These are phyloP conservation scores for Neoaliturus tenellus DNA, from an alignment of 2,888 invertebrate genomes.

Conservation along the genomic window DNA sequence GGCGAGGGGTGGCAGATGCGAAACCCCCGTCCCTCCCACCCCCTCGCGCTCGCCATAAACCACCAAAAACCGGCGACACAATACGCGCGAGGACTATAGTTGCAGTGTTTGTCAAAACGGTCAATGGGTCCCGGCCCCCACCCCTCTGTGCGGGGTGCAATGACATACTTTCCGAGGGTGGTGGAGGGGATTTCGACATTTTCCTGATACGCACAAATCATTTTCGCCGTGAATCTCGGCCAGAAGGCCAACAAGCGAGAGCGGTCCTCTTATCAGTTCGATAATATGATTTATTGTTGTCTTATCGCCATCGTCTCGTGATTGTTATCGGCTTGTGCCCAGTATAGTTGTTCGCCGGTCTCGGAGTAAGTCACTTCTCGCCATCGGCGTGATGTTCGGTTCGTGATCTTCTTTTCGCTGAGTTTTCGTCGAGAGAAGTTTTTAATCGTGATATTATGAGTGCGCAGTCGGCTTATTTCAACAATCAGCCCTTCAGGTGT, in stretches of 20 bases:
- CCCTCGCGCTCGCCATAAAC: conserved; percentile 46
- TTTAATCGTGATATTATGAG: conserved; percentile 13
- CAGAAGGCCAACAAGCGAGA: conserved; percentile 22
- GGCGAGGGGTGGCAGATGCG: conserved; percentile 35
- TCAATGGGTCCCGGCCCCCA: conserved; percentile 69
- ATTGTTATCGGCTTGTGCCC: conserved; percentile 46
- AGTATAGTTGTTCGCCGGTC: neutral
- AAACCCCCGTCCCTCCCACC: neutral
- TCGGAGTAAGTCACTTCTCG: neutral
- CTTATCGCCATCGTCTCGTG: conserved; percentile 25
- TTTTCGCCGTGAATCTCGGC: conserved; percentile 52
- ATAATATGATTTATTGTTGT: conserved; percentile 47
- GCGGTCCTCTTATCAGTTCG: conserved; percentile 34
- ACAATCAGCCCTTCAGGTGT: conserved; percentile 9
- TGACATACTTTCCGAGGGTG: conserved; percentile 59
- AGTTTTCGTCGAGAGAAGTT: neutral
- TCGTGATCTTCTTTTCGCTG: neutral
- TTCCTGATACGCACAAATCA: conserved; percentile 62
- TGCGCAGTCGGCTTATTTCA: conserved; percentile 30
- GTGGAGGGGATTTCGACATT: conserved; percentile 66
- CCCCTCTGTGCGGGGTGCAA: conserved; percentile 57
- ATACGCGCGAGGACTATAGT: conserved; percentile 29
- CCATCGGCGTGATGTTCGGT: neutral
- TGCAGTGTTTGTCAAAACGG: conserved; percentile 55
- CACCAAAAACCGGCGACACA: conserved; percentile 47